phyloP scores from a whole-genome alignment of 2,888 invertebrate genomes.

The Tortrix viridana region DNA sequence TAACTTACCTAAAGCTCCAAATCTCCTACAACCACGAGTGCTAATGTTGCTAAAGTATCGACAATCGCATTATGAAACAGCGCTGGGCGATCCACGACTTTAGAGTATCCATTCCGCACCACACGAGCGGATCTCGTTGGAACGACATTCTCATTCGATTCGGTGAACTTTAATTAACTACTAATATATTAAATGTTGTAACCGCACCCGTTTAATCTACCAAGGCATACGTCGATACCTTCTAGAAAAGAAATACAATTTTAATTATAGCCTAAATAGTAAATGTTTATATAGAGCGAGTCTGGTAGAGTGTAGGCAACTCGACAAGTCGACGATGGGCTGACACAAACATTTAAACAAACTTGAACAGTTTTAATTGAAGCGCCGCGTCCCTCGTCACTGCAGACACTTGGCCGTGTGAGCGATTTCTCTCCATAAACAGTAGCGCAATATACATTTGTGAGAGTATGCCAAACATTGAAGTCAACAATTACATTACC shows the following conservation, averaged over 20 bases:
- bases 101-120: constrained; percentile 14
- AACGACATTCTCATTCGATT: constrained; percentile 10
- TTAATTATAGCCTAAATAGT: not conserved
- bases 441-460: constrained; percentile 35
- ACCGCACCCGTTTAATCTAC: not conserved
- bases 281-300: constrained; percentile 55
- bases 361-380: constrained; percentile 78
- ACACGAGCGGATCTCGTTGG: constrained; percentile 8
- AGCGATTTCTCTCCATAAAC: constrained; percentile 47
- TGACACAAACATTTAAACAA: constrained; percentile 77
- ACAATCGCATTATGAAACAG: constrained; percentile 49
- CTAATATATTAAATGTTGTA: not conserved
- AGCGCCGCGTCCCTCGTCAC: constrained; percentile 68
- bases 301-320: constrained; percentile 52
- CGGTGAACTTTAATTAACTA: constrained; percentile 5
- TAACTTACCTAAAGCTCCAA: constrained; percentile 49
- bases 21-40: constrained; percentile 53
- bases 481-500: not conserved
- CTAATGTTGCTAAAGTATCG: constrained; percentile 54
- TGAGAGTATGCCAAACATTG: not conserved
- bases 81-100: constrained; percentile 16
- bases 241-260: too few relatives aligned
- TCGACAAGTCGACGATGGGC: constrained; percentile 55
- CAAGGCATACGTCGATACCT: not conserved
- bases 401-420: constrained; percentile 44